Evolutionary conservation across 2,888 invertebrate species (phyloP), one percentile per base, ranked within the genome.

Genomic region (Amiota communis): DNA sequence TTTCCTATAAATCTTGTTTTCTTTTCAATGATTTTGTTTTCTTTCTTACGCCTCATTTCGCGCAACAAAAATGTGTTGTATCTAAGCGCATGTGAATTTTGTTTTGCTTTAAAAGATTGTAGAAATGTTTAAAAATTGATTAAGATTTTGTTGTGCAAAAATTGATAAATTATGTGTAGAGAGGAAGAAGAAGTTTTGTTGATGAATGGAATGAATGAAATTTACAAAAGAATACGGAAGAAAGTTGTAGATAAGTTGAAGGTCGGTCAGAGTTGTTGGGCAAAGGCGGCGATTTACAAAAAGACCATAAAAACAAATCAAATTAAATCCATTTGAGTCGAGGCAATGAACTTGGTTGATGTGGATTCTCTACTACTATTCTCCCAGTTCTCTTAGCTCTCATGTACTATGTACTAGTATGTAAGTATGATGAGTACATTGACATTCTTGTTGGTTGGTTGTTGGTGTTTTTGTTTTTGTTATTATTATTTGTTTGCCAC

Each of bases 241-340:
- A 71, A 61, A 63, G 74, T 76, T 75, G 64, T 23, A 20, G 36
- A 6, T 49, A 17, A 71, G 71, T 17, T 75, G 74, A 78, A 78
- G 76, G 75, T 75, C 73, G 74, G 71, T 73, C 64, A 67, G 15
- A 67, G 67, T n/a, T 15, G 20, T 49, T 13, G 12, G 63, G 2
- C 20, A n/a, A 63, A 12, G 53, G 53, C 36, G 36, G 36, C 6
- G 36, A 36, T 36, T 36, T 36, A 36, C 36, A 36, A 36, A n/a
- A 36, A 36, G 36, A 36, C 36, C 36, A 36, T 36, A 36, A 36
- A 36, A 36, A 36, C 36, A 36, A 36, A 36, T 10, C 46, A 12
- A 36, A 1, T 46, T 23, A 36, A 36, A 36, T 36, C 36, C 36
- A 13, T 6, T 6, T 36, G 2, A 63, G 63, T 46, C 20, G 36